Evolutionary conservation across 1,140 invertebrate genomes (phyloP), one percentile per base, ranked within the genome.

Genomic region (Pteromalus puparum): DNA sequence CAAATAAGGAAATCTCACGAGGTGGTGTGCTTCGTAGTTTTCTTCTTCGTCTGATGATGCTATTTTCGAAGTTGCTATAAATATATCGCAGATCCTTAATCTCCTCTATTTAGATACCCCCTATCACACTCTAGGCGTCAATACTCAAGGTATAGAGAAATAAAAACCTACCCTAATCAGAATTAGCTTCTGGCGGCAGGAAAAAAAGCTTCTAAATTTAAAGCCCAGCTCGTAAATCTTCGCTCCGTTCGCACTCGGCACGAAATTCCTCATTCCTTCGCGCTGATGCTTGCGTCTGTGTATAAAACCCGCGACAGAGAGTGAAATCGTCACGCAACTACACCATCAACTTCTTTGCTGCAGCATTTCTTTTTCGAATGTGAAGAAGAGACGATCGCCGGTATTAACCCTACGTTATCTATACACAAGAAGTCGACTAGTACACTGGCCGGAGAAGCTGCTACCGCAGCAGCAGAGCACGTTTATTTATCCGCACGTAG

Each of bases 401-500:
- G 53, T 7, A n/a, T 61, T 61, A 75, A 76, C 28, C 28, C 30
- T 21, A 13, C 21, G 42, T 53, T 53, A 7, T 72, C 70, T 12
- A n/a, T n/a, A 81, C 3, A 3, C 18, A 61, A 61, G 18, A 61
- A 61, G 53, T 61, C 53, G 18, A 61, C 18, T 61, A 21, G 6
- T 42, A 42, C 6, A 61, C 53, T 21, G 15, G 15, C 26, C n/a
- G 78, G 72, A 61, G 48, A 61, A 34, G 9, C 38, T n/a, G 9
- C 30, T 15, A 46, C 18, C 5, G 12, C 13, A 42, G 42, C n/a
- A 30, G 26, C 30, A 34, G 26, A 61, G 21, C 38, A 74, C 81
- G 48, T 82, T 75, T 75, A 82, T 82, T 75, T 82, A 82, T 82
- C 72, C 30, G 30, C 42, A 21, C n/a, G 7, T 81, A 74, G 80